These are phyloP conservation scores for Heliconius hortense DNA, from an alignment of 2,888 invertebrate genomes.

Conservation along the genomic window DNA sequence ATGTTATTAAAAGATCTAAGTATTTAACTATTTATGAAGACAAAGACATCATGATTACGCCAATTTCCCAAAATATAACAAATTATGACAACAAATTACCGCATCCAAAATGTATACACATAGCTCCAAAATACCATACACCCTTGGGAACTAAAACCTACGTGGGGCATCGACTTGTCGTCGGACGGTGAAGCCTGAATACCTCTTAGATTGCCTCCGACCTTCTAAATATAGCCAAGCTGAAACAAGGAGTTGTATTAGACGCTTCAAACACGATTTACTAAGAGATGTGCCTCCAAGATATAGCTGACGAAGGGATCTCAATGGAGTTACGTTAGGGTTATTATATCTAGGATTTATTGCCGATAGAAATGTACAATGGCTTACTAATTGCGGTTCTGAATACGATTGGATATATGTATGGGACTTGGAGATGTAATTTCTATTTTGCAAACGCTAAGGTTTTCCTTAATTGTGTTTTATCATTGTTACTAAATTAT, in stretches of 20 bases:
- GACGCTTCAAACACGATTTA: slow-evolving; percentile 66
- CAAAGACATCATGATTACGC: not conserved
- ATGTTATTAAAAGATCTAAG: not conserved
- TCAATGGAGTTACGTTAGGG: slow-evolving; percentile 56
- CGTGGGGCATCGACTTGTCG: slow-evolving; percentile 65
- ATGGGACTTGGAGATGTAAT: slow-evolving; percentile 27
- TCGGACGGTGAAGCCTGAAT: slow-evolving; percentile 67
- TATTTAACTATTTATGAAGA: not conserved
- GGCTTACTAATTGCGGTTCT: slow-evolving; percentile 50
- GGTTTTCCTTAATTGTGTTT: not conserved
- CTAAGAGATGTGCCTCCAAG: slow-evolving; percentile 47
- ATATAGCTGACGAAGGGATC: slow-evolving; percentile 53
- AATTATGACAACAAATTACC: slow-evolving; percentile 37
- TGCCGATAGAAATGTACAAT: slow-evolving; percentile 51
- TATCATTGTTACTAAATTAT: not conserved
- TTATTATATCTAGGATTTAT: slow-evolving; percentile 54
- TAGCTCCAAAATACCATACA: slow-evolving; percentile 51
- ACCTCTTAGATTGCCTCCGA: slow-evolving; percentile 76
- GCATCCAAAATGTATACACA: slow-evolving; percentile 46
- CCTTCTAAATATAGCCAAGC: slow-evolving; percentile 71
- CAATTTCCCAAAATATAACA: not conserved
- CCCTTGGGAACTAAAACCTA: slow-evolving; percentile 73
- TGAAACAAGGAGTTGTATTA: slow-evolving; percentile 71
- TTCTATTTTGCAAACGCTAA: slow-evolving; percentile 29
- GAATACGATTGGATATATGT: slow-evolving; percentile 39